Evolutionary conservation across 2,113 vertebrate genomes (phyloP).

Genomic region (Vulpes ferrilata): DNA sequence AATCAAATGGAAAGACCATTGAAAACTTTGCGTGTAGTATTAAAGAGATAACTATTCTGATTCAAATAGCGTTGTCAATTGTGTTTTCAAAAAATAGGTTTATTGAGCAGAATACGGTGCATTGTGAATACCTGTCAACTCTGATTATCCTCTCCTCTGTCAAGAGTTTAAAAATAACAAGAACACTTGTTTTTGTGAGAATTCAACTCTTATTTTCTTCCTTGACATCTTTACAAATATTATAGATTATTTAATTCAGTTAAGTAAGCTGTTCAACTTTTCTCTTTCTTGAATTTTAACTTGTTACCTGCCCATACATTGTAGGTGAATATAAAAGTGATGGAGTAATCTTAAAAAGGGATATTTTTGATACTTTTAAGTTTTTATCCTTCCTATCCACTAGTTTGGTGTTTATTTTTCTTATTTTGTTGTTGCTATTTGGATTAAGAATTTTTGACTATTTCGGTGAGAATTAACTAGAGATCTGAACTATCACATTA

Average conservation of each 20-base stretch:
- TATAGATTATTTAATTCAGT: conserved; percentile 42
- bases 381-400: neutral
- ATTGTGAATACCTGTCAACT: conserved; percentile 65
- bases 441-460: neutral
- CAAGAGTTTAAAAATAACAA: conserved; percentile 72
- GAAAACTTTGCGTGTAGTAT: conserved; percentile 11
- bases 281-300: conserved; percentile 32
- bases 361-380: neutral
- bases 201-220: conserved; percentile 66
- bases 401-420: neutral
- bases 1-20: conserved; percentile 8
- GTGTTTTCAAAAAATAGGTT: conserved; percentile 65
- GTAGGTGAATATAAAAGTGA: neutral
- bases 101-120: conserved; percentile 41
- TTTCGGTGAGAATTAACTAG: neutral
- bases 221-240: conserved; percentile 63
- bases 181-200: conserved; percentile 75
- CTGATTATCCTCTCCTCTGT: conserved; percentile 64
- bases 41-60: neutral
- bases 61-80: conserved; percentile 58
- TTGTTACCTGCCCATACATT: neutral
- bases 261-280: neutral
- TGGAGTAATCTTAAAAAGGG: neutral
- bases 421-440: neutral
- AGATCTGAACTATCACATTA: neutral